phyloP scores from a whole-genome alignment of 2,797 vertebrate genomes.

The Stomatorhinus walkeri region DNA sequence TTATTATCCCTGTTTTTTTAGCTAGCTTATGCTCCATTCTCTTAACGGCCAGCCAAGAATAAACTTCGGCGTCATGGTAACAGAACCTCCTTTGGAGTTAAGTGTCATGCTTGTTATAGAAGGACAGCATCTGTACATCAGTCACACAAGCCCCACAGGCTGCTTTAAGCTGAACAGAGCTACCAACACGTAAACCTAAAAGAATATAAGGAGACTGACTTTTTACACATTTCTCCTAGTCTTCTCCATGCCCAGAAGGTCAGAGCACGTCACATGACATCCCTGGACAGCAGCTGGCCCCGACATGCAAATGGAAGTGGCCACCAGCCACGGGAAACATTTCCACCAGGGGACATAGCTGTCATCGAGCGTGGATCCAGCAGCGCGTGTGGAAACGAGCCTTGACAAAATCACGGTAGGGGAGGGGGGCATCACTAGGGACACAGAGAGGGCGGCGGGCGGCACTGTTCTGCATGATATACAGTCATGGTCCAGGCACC shows the following conservation, averaged over 20 bases:
- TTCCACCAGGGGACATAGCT: background rate
- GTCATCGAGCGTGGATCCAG: background rate
- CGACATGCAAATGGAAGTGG: background rate
- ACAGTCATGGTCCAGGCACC: background rate
- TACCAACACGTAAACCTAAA: background rate
- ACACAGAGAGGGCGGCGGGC: background rate
- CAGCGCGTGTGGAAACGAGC: background rate
- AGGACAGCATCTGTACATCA: background rate
- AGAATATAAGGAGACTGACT: background rate
- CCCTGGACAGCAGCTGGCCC: background rate
- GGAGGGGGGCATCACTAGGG: background rate
- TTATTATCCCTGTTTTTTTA: background rate
- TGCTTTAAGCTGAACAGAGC: background rate
- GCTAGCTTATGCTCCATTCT: background rate
- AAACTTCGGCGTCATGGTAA: background rate
- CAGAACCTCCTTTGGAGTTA: background rate
- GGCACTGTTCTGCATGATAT: background rate
- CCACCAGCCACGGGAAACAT: background rate
- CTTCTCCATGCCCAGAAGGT: background rate
- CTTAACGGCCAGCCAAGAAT: background rate
- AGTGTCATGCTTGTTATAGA: background rate
- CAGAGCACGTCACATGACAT: background rate
- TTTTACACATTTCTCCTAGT: background rate
- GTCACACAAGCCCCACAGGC: too few relatives aligned
- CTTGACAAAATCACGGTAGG: background rate